Evolutionary conservation across 1,140 invertebrate species (phyloP), one percentile per base, ranked within the genome.

Genomic region (Melitaea cinxia): DNA sequence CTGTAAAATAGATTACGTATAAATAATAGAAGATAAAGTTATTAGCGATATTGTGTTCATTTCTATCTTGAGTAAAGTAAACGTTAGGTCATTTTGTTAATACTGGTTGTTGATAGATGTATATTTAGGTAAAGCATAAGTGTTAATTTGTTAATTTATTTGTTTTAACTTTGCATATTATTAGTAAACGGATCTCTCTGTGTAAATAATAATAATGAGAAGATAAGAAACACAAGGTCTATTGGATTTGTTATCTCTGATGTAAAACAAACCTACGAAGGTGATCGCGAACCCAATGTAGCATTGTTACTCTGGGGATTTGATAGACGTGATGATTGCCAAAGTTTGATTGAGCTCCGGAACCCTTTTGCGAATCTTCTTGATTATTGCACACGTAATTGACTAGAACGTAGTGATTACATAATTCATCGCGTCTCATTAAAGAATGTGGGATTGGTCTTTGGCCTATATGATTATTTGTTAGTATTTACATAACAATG

Each of bases 271-370:
- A 68, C 64, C 53, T 68, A 71, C 77, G 77, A 78, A 75, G 79
- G 77, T 72, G 72, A 78, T 75, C 70, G 50, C 67, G 45, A 33
- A 60, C 30, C 33, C 58, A 70, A 68, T 53, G 73, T 76, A 78
- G 80, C 77, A 85, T 81, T 83, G 85, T 85, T 82, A 74, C 85
- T 70, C 80, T 49, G 57, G 76, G 82, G 80, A 85, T 83, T 84
- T 83, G 80, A 82, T 80, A 82, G 82, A 68, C 79, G 80, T 82
- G 78, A 83, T 88, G 83, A 88, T 88, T 88, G 82, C 75, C 62
- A 85, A 88, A 88, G 72, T 88, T 88, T 88, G 83, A 88, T 88
- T 88, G 82, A 85, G 77, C 72, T 70, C 63, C 65, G 70, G 71
- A 78, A 82, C 76, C 80, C 77, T 85, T 88, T 81, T 70, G 70